Percentiles rank a stretch among this genome's conserved stretches.
These are phyloP conservation scores for Phyllostomus discolor DNA, from an alignment of 2,113 vertebrate species.

Conservation along the genomic window DNA sequence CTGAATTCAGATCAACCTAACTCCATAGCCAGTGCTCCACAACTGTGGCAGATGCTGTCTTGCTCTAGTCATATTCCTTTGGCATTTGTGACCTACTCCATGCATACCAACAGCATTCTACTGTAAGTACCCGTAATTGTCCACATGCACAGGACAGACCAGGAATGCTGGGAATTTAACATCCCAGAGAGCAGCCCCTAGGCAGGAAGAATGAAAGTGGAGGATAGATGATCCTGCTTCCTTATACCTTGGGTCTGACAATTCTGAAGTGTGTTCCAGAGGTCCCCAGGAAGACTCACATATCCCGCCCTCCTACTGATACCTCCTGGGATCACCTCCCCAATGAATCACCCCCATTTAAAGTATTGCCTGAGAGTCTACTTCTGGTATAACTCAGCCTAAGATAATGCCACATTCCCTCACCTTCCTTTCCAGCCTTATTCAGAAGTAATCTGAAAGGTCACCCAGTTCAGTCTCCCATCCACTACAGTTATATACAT, in stretches of 20 bases:
- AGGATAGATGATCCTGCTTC: not conserved
- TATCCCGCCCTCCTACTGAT: not conserved
- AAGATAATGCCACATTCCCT: not conserved
- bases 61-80: not conserved
- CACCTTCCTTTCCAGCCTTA: not conserved
- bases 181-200: not conserved
- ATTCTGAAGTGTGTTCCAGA: not conserved
- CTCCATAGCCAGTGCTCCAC: not conserved
- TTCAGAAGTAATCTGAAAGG: constrained; percentile 31
- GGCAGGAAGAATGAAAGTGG: not conserved
- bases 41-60: not conserved
- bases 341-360: not conserved
- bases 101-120: not conserved
- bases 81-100: not conserved
- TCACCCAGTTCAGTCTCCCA: not conserved
- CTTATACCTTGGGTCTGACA: not conserved
- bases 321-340: not conserved
- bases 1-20: not conserved
- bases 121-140: not conserved
- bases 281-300: not conserved
- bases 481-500: not conserved
- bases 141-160: not conserved
- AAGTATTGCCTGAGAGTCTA: not conserved
- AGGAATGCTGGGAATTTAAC: not conserved
- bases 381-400: not conserved